Evolutionary conservation across 2,113 vertebrate genomes (phyloP).

Genomic region (Corythaixoides concolor): DNA sequence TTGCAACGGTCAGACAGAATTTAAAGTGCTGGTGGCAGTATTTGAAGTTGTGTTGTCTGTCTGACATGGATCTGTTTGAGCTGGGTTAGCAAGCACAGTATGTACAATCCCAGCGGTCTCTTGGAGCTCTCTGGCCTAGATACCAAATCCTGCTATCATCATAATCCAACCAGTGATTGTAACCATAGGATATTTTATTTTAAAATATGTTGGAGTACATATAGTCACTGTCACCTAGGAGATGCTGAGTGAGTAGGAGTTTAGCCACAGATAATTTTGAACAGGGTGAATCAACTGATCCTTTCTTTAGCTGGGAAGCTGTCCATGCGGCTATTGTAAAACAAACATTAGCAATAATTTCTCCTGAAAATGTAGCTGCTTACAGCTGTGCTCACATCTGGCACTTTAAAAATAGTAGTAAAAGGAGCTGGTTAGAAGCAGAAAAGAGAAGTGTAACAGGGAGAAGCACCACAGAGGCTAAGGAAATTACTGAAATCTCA

Average conservation of each 20-base stretch:
- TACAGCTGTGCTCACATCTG: not conserved
- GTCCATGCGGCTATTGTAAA: not conserved
- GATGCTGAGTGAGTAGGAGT: conserved; percentile 51
- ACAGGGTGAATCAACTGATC: not conserved
- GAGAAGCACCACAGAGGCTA: not conserved
- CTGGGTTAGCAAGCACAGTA: not conserved
- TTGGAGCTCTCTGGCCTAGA: not conserved
- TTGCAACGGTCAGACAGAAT: not conserved
- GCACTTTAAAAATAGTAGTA: not conserved
- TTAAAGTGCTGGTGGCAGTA: no score
- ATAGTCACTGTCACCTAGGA: conserved; percentile 53
- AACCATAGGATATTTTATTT: conserved; percentile 26
- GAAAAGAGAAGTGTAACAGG: not conserved
- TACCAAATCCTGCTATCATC: not conserved
- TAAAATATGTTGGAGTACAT: not conserved
- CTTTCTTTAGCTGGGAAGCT: not conserved
- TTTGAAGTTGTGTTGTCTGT: not conserved
- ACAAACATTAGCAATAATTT: not conserved
- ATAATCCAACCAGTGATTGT: not conserved
- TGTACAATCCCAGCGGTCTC: not conserved
- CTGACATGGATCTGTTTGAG: not conserved
- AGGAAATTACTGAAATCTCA: not conserved
- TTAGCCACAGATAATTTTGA: not conserved
- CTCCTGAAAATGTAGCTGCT: not conserved
- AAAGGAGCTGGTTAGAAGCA: not conserved